These are phyloP conservation scores for Temnothorax curvispinosus DNA, from an alignment of 1,140 invertebrate genomes.

Conservation along the genomic window DNA sequence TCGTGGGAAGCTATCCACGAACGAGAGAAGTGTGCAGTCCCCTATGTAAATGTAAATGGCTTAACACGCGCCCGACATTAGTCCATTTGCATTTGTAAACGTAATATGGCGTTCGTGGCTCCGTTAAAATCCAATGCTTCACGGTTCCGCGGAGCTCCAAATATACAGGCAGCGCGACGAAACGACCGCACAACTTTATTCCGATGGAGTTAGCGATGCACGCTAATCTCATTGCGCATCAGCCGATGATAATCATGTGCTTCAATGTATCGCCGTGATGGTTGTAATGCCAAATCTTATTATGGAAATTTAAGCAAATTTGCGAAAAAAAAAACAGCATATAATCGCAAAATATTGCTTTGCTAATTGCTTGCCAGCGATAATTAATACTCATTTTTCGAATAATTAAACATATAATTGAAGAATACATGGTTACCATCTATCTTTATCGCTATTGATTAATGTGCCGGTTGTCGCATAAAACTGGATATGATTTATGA, in stretches of 20 bases:
- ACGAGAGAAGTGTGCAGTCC: neutral
- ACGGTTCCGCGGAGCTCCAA: constrained; percentile 86
- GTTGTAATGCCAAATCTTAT: neutral
- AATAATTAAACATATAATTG: neutral
- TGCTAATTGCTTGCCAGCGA: neutral
- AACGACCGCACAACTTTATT: constrained; percentile 13
- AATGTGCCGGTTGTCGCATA: neutral
- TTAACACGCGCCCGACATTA: constrained; percentile 45
- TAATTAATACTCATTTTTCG: neutral
- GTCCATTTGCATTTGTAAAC: constrained; percentile 57
- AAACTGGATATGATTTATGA: constrained; percentile 11
- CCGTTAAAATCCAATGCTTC: constrained; percentile 54
- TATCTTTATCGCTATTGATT: neutral
- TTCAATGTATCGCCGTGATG: neutral
- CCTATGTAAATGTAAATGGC: constrained; percentile 59
- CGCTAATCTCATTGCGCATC: neutral
- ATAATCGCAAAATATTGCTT: constrained; percentile 36
- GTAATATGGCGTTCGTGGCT: constrained; percentile 31
- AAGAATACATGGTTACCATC: neutral
- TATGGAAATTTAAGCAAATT: constrained; percentile 19
- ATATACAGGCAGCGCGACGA: neutral
- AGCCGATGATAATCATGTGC: constrained; percentile 13
- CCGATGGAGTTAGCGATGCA: constrained; percentile 6
- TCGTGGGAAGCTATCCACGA: neutral
- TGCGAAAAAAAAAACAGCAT: neutral